A percentile compares a stretch with the other conserved stretches of the same genome.
These are phyloP conservation scores for Drosophila quinaria DNA, from an alignment of 2,888 invertebrate species.

Conservation along the genomic window DNA sequence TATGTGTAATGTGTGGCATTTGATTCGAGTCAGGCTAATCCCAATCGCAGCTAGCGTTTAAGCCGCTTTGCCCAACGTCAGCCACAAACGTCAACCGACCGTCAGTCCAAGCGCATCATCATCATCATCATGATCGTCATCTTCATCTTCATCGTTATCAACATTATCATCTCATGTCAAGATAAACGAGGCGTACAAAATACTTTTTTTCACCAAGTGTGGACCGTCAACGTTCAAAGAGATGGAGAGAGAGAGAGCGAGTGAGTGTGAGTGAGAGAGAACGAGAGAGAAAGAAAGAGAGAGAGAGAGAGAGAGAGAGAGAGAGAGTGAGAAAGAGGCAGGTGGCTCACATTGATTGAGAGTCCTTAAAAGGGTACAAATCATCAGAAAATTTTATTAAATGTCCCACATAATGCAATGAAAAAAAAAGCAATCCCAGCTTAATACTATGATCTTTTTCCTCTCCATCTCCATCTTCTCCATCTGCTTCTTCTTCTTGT, in stretches of 20 bases:
- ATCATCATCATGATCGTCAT: slow-evolving; percentile 4
- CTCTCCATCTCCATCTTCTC: neutral
- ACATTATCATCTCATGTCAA: slow-evolving; percentile 47
- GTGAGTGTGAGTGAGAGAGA: neutral
- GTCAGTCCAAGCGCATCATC: slow-evolving; percentile 20
- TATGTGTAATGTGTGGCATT: slow-evolving; percentile 47
- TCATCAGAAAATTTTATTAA: slow-evolving; percentile 76
- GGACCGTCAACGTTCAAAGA: slow-evolving; percentile 40
- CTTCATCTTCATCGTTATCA: neutral
- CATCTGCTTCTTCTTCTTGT: neutral
- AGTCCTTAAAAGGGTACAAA: slow-evolving; percentile 83
- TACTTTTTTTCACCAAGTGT: slow-evolving; percentile 67
- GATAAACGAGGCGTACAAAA: slow-evolving; percentile 73
- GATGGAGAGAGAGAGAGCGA: slow-evolving; percentile 1
- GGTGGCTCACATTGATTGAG: slow-evolving; percentile 75
- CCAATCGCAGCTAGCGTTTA: slow-evolving; percentile 46
- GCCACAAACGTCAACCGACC: slow-evolving; percentile 22
- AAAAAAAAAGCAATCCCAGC: slow-evolving; percentile 41
- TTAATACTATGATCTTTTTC: slow-evolving; percentile 7
- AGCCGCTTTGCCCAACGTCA: slow-evolving; percentile 49
- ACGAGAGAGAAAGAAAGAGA: neutral
- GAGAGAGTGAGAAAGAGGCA: slow-evolving; percentile 16
- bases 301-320: slow-evolving; percentile 3
- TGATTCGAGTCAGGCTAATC: slow-evolving; percentile 44
- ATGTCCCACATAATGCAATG: slow-evolving; percentile 74